These are phyloP conservation scores for Drosophila kokeensis DNA, from an alignment of 2,888 invertebrate genomes.

Conservation along the genomic window DNA sequence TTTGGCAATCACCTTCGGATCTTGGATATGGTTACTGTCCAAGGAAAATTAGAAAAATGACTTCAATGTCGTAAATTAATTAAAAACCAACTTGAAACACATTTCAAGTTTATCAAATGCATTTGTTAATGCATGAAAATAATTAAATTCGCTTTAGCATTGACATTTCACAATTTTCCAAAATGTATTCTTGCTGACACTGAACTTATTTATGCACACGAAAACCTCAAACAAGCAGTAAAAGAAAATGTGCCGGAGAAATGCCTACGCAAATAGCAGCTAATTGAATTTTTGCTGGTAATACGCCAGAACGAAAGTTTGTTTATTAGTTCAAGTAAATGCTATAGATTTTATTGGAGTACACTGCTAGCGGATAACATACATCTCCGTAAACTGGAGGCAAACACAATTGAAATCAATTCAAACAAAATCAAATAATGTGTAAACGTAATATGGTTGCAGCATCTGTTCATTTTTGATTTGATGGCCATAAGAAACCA, in stretches of 20 bases:
- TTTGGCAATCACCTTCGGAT: constrained; percentile 49
- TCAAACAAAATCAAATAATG: constrained; percentile 13
- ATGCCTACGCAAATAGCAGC: constrained; percentile 51
- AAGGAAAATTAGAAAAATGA: constrained; percentile 9
- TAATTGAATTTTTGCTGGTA: constrained; percentile 42
- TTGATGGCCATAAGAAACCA: constrained; percentile 28
- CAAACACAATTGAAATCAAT: constrained; percentile 15
- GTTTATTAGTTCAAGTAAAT: constrained; percentile 46
- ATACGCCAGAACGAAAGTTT: constrained; percentile 26
- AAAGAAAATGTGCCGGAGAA: constrained; percentile 7
- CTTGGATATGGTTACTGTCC: constrained; percentile 41
- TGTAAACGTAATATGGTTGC: constrained; percentile 45
- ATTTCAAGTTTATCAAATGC: constrained; percentile 13
- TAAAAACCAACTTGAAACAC: constrained; percentile 39
- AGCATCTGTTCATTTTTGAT: constrained; percentile 45
- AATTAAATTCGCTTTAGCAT: constrained; percentile 21
- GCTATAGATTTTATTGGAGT: constrained; percentile 45
- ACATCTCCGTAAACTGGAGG: constrained; percentile 8
- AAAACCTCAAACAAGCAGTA: constrained; percentile 28
- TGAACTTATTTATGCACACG: constrained; percentile 50
- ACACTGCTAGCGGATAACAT: constrained; percentile 30
- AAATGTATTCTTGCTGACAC: constrained; percentile 65
- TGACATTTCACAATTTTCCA: constrained; percentile 50
- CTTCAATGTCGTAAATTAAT: constrained; percentile 52
- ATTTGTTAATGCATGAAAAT: constrained; percentile 17